These are phyloP conservation scores for Mesorhabditis sp. DNA, from an alignment of 2,888 invertebrate genomes.

Conservation along the genomic window DNA sequence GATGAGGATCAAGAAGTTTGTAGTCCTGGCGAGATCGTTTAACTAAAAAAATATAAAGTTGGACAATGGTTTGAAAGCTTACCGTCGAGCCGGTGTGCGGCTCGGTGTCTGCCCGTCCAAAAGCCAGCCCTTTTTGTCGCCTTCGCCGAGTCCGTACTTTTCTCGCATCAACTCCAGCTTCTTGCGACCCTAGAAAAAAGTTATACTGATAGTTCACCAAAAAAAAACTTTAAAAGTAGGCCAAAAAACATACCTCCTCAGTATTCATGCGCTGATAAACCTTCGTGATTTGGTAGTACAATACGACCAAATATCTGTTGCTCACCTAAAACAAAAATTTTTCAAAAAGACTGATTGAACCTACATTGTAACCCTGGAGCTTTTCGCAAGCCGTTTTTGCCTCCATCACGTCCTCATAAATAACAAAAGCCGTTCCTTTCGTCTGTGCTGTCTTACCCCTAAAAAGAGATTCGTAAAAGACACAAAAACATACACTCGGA, in stretches of 20 bases:
- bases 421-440: constrained; percentile 96
- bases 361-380: constrained; percentile 92
- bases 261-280: constrained; percentile 61
- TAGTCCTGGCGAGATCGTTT: too few relatives aligned
- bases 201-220: neutral
- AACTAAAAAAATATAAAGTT: too few relatives aligned
- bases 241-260: constrained; percentile 58
- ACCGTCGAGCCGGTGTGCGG: too few relatives aligned
- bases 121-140: constrained; percentile 52
- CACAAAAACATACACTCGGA: constrained; percentile 78
- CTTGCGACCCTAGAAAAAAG: constrained; percentile 58
- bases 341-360: neutral
- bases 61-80: too few relatives aligned
- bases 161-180: constrained; percentile 63
- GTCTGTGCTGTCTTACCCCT: constrained; percentile 95
- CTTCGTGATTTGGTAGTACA: constrained; percentile 81
- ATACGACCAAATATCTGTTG: constrained; percentile 89
- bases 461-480: constrained; percentile 25
- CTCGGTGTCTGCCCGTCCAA: too few relatives aligned
- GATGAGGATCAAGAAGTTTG: too few relatives aligned
- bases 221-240: neutral
- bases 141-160: constrained; percentile 61
- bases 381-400: constrained; percentile 99
- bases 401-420: constrained; percentile 99
- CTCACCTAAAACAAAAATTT: neutral